These are phyloP conservation scores for Delphinapterus leucas DNA, from an alignment of 2,113 vertebrate species.

Conservation along the genomic window DNA sequence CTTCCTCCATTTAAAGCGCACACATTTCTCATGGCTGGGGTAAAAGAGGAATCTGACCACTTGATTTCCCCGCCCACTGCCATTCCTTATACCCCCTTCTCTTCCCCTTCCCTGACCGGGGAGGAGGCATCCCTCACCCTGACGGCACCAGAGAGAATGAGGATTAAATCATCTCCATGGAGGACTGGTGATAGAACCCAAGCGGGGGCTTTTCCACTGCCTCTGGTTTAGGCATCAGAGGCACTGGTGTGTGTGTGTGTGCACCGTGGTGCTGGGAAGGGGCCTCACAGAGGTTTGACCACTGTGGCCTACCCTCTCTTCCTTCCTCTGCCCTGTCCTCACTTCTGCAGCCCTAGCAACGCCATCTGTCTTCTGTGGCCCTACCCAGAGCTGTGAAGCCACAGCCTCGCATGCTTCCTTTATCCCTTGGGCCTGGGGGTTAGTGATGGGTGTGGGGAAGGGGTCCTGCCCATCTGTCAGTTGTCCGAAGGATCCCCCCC, in stretches of 20 bases:
- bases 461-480: slow-evolving; percentile 57
- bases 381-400: not conserved
- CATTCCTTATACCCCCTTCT: not conserved
- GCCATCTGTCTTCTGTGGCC: not conserved
- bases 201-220: no score
- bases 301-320: not conserved
- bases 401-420: not conserved
- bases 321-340: not conserved
- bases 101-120: not conserved
- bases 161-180: not conserved
- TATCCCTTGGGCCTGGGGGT: not conserved
- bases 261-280: not conserved
- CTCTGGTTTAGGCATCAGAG: not conserved
- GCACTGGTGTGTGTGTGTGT: no score
- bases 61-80: not conserved
- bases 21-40: slow-evolving; percentile 63
- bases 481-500: slow-evolving; percentile 61
- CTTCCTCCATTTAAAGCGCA: slow-evolving; percentile 47
- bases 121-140: not conserved
- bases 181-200: not conserved
- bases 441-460: not conserved
- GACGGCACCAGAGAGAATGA: not conserved
- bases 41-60: slow-evolving; percentile 54
- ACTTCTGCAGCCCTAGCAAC: not conserved
- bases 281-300: not conserved